These are phyloP conservation scores for Melolontha melolontha DNA, from an alignment of 2,888 invertebrate species.

Conservation along the genomic window DNA sequence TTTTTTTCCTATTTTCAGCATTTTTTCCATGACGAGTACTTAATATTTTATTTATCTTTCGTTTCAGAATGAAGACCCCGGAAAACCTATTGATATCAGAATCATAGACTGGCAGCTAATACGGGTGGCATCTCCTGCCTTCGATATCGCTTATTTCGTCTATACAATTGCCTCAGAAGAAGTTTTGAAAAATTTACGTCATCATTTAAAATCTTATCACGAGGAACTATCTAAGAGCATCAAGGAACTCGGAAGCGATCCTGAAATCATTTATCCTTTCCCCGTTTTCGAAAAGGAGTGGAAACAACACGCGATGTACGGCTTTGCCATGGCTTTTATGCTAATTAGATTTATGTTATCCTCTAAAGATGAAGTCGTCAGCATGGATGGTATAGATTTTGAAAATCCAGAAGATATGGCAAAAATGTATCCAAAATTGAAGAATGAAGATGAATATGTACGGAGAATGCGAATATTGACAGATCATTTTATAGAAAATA, in stretches of 20 bases:
- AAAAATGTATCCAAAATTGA: slow-evolving; percentile 28
- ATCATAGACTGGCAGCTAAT: slow-evolving; percentile 43
- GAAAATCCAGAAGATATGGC: not conserved
- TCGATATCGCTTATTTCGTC: slow-evolving; percentile 42
- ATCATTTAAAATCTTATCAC: slow-evolving; percentile 36
- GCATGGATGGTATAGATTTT: slow-evolving; percentile 42
- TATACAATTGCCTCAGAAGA: slow-evolving; percentile 31
- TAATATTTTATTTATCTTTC: no score
- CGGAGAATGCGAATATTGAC: slow-evolving; percentile 6
- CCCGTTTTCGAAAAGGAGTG: slow-evolving; percentile 51
- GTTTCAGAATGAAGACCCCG: slow-evolving; percentile 11
- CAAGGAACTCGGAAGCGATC: slow-evolving; percentile 39
- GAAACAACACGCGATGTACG: slow-evolving; percentile 50
- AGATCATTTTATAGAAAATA: slow-evolving; percentile 16
- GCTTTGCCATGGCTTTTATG: slow-evolving; percentile 51
- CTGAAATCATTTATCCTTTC: slow-evolving; percentile 50
- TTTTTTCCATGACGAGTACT: no score
- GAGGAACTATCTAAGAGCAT: slow-evolving; percentile 16
- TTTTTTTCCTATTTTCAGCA: no score
- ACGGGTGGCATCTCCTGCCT: slow-evolving; percentile 31
- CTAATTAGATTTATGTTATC: slow-evolving; percentile 51
- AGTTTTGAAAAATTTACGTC: slow-evolving; percentile 23
- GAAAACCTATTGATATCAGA: slow-evolving; percentile 29
- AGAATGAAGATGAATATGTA: slow-evolving; percentile 21
- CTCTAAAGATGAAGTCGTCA: slow-evolving; percentile 48